A percentile compares a stretch with the other conserved stretches of the same genome.
Conservation (phyloP, 2,113 vertebrate species). For the Heterocephalus glaber region DNA sequence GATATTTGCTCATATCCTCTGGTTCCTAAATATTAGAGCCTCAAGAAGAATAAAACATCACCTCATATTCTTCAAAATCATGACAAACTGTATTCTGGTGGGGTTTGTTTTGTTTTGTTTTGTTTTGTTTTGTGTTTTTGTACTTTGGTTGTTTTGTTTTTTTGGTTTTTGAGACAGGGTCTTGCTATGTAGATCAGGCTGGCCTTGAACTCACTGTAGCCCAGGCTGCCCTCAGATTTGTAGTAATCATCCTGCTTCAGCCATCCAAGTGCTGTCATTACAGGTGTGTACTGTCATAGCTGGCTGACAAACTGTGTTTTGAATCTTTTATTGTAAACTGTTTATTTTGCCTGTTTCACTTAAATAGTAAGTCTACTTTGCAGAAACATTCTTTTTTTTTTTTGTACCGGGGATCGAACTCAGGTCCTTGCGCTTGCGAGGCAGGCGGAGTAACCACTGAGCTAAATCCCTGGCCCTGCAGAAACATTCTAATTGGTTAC, state of each 20-base stretch:
- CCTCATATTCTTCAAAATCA: not conserved
- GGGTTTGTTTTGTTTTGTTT: not conserved
- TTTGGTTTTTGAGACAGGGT: not conserved
- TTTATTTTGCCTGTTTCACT: not conserved
- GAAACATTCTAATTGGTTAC: not conserved
- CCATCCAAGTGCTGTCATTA: not conserved
- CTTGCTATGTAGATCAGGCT: not conserved
- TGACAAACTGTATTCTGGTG: not conserved
- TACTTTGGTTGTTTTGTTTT: too few relatives aligned
- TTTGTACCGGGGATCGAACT: too few relatives aligned
- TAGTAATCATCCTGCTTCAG: not conserved
- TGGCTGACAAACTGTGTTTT: not conserved
- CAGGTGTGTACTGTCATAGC: not conserved
- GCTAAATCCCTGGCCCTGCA: too few relatives aligned
- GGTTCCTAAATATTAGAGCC: not conserved
- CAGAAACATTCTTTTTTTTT: too few relatives aligned
- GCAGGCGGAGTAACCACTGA: too few relatives aligned
- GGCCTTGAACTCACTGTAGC: too few relatives aligned
- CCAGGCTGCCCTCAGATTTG: not conserved
- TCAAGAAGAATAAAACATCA: not conserved
- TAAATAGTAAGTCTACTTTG: constrained; percentile 2
- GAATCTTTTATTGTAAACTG: not conserved
- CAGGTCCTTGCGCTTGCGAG: too few relatives aligned
- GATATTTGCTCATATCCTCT: not conserved
- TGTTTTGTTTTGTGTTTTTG: not conserved